phyloP scores from a whole-genome alignment of 2,888 invertebrate genomes.

The Limnephilus marmoratus region DNA sequence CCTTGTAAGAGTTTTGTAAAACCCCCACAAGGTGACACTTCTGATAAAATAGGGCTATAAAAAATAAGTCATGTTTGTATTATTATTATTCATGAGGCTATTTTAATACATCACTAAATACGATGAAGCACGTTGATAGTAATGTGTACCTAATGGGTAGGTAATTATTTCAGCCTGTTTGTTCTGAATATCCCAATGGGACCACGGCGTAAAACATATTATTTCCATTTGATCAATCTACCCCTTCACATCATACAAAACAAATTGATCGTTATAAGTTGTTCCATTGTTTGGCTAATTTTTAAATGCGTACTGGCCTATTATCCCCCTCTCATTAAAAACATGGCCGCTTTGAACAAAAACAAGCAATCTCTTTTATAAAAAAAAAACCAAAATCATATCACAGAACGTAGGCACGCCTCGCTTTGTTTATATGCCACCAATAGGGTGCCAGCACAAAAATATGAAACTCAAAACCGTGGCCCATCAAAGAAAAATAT shows the following conservation, averaged over 20 bases:
- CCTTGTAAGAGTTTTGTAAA: no score
- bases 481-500: conserved; percentile 11
- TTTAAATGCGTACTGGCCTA: conserved; percentile 23
- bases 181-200: background rate
- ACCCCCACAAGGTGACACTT: no score
- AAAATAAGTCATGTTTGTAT: no score
- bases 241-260: background rate
- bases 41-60: no score
- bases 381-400: conserved; percentile 1
- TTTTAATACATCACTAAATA: background rate
- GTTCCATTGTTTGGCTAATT: conserved; percentile 37
- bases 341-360: conserved; percentile 23
- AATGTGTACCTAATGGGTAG: background rate
- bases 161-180: background rate
- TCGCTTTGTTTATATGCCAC: conserved; percentile 28
- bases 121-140: background rate
- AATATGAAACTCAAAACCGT: conserved; percentile 44
- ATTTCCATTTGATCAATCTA: background rate
- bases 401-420: conserved; percentile 34
- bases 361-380: background rate
- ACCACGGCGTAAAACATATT: background rate
- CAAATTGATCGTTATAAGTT: conserved; percentile 3
- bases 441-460: conserved; percentile 27
- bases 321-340: background rate
- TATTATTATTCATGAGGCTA: background rate